Percentiles rank a stretch among this genome's conserved stretches.
These are phyloP conservation scores for Nanorana parkeri DNA, from an alignment of 2,113 vertebrate genomes.

Conservation along the genomic window DNA sequence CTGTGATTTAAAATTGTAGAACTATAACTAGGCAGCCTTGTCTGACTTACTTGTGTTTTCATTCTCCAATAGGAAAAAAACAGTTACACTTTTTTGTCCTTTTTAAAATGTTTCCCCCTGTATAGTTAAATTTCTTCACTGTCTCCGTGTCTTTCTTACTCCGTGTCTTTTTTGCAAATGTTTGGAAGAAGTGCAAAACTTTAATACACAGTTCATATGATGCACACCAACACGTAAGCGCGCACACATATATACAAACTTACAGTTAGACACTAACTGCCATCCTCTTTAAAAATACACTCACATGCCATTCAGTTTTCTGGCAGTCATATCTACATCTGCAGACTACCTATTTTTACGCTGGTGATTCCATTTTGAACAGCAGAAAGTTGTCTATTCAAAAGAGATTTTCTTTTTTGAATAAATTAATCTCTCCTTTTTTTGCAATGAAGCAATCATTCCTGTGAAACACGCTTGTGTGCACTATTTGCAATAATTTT, in stretches of 20 bases:
- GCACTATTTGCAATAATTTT: slow-evolving; percentile 53
- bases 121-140: background rate
- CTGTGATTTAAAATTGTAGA: background rate
- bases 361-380: slow-evolving; percentile 7
- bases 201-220: slow-evolving; percentile 11
- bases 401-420: slow-evolving; percentile 18
- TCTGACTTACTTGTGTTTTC: background rate
- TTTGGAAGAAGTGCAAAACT: slow-evolving; percentile 39
- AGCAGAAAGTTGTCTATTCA: slow-evolving; percentile 14
- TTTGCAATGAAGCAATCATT: slow-evolving; percentile 65
- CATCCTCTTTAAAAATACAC: slow-evolving; percentile 63
- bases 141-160: too few relatives aligned
- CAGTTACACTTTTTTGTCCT: background rate
- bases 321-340: slow-evolving; percentile 58
- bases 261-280: slow-evolving; percentile 52
- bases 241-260: slow-evolving; percentile 13
- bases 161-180: too few relatives aligned
- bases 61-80: background rate
- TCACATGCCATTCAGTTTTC: background rate
- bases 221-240: slow-evolving; percentile 41
- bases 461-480: slow-evolving; percentile 69
- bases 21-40: background rate
- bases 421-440: slow-evolving; percentile 67
- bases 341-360: slow-evolving; percentile 49
- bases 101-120: too few relatives aligned